Conservation (phyloP, 2,113 vertebrate species). For the Terrapene triunguis region DNA sequence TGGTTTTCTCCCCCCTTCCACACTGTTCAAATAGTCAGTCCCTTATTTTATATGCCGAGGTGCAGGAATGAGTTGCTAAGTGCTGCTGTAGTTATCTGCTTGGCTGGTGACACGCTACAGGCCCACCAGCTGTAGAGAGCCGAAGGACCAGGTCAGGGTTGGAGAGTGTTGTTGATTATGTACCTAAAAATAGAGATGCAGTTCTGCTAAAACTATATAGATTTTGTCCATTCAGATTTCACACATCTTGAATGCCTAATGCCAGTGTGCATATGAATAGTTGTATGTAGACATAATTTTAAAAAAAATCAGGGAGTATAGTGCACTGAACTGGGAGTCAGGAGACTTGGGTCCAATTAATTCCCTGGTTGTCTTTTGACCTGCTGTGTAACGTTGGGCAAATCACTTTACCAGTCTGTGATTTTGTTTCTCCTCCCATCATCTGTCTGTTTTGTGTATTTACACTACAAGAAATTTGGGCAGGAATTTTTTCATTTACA, state of each 20-base stretch:
- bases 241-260: background rate
- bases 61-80: constrained; percentile 60
- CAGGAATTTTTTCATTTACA: background rate
- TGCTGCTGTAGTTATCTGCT: constrained; percentile 18
- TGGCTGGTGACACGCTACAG: background rate
- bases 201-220: background rate
- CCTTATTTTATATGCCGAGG: constrained; percentile 17
- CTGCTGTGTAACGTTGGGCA: background rate
- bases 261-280: background rate
- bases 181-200: background rate
- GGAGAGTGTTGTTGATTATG: accelerated
- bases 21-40: constrained; percentile 28
- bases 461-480: background rate
- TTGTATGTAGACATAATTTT: background rate
- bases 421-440: background rate
- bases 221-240: background rate
- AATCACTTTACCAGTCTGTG: background rate
- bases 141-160: background rate
- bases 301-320: background rate
- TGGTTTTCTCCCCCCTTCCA: background rate
- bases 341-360: background rate
- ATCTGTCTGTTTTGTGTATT: background rate
- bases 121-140: accelerated
- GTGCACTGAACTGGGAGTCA: background rate
- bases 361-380: background rate